phyloP scores from a whole-genome alignment of 2,888 invertebrate species.

The Meiosimyza decipiens region DNA sequence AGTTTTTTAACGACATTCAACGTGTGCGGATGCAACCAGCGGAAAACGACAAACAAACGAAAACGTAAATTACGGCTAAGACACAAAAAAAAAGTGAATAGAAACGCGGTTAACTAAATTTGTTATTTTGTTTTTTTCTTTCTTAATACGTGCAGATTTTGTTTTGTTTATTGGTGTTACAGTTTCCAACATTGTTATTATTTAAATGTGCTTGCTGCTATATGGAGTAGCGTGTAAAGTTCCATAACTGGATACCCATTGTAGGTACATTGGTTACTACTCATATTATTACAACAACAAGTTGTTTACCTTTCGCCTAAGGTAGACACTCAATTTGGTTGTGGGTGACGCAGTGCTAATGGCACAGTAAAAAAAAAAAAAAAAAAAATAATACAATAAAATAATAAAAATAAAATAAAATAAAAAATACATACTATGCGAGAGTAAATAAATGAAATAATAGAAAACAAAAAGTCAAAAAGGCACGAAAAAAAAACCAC shows the following conservation, averaged over 20 bases:
- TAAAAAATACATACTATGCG: neutral
- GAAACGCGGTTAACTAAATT: conserved; percentile 13
- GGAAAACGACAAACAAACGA: neutral
- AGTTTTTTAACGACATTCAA: conserved; percentile 24
- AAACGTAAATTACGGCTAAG: neutral
- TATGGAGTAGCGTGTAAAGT: too few relatives aligned
- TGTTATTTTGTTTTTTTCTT: neutral
- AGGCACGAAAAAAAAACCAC: neutral
- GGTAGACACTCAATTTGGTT: conserved; percentile 11
- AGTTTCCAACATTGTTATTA: conserved; percentile 25
- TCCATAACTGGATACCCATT: too few relatives aligned
- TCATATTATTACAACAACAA: conserved; percentile 9
- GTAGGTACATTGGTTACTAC: too few relatives aligned
- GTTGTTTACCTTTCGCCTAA: conserved; percentile 23
- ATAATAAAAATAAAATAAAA: neutral
- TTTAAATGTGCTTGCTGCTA: neutral
- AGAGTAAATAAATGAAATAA: neutral
- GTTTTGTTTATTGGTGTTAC: conserved; percentile 6
- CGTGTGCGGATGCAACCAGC: conserved; percentile 10
- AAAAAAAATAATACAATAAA: conserved; percentile 9
- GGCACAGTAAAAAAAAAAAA: neutral
- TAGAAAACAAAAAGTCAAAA: conserved; percentile 3
- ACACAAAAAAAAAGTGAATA: neutral
- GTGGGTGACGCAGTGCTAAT: conserved; percentile 23
- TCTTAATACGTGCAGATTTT: neutral